Percentiles rank a stretch among this genome's conserved stretches.
Evolutionary conservation across 1,140 invertebrate genomes (phyloP).

Genomic region (Drosophila cardini): DNA sequence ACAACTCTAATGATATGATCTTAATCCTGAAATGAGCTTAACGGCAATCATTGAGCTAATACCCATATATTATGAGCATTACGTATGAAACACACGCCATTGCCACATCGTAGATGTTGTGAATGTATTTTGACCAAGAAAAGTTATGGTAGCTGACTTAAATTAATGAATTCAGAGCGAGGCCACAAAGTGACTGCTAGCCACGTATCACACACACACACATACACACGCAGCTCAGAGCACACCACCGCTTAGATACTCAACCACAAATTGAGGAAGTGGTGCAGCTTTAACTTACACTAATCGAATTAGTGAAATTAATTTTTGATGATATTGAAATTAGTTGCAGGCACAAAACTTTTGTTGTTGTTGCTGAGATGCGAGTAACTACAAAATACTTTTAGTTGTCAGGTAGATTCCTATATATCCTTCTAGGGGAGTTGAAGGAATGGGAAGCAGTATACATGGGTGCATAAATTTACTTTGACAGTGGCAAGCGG

Average conservation of each 20-base stretch:
- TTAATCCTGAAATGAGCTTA: constrained; percentile 26
- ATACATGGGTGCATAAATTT: constrained; percentile 76
- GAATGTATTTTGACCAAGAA: constrained; percentile 18
- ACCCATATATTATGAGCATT: constrained; percentile 53
- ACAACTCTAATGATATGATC: constrained; percentile 22
- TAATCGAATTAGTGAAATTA: constrained; percentile 85
- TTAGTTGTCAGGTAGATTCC: constrained; percentile 54
- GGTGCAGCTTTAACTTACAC: constrained; percentile 49
- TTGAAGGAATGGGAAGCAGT: not conserved
- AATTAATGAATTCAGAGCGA: constrained; percentile 67
- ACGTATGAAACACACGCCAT: constrained; percentile 52
- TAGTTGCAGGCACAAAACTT: constrained; percentile 73
- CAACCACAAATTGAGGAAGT: constrained; percentile 9
- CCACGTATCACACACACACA: constrained; percentile 17
- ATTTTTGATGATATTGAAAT: constrained; percentile 85
- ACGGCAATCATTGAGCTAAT: constrained; percentile 49
- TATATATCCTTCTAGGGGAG: not conserved
- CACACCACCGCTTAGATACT: constrained; percentile 12
- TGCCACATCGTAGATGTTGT: constrained; percentile 58
- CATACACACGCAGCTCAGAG: no score
- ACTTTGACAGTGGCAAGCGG: constrained; percentile 77
- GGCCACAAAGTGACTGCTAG: constrained; percentile 22
- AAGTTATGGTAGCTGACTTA: constrained; percentile 38
- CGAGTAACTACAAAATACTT: constrained; percentile 75
- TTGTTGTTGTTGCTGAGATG: constrained; percentile 17